Percentiles rank a stretch among this genome's conserved stretches.
These are phyloP conservation scores for Eupithecia pulchellata DNA, from an alignment of 2,888 invertebrate species.

Conservation along the genomic window DNA sequence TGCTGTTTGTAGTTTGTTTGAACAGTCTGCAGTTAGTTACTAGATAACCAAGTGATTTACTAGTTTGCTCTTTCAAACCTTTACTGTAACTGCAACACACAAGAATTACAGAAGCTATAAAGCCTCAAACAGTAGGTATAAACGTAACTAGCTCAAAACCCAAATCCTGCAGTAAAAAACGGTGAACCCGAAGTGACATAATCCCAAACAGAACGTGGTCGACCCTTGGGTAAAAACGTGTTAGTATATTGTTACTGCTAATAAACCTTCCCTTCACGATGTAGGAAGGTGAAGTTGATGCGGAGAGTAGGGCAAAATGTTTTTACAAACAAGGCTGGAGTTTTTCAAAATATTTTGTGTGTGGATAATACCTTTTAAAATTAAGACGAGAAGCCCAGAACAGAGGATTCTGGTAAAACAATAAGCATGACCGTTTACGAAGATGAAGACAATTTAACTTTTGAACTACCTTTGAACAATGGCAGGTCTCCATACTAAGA, in stretches of 20 bases:
- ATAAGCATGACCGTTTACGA: too few species aligned
- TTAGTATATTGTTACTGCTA: constrained; percentile 60
- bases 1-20: too few species aligned
- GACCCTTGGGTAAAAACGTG: constrained; percentile 52
- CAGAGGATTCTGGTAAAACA: too few species aligned
- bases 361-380: too few species aligned
- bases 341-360: not conserved
- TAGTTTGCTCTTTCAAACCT: not conserved
- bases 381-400: too few species aligned
- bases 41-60: not conserved
- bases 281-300: constrained; percentile 8
- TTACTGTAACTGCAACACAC: not conserved
- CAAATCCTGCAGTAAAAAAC: constrained; percentile 8
- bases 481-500: too few species aligned
- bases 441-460: too few species aligned
- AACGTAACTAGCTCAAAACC: not conserved
- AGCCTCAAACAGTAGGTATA: not conserved
- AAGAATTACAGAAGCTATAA: not conserved
- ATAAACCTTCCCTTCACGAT: constrained; percentile 45
- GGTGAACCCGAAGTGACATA: constrained; percentile 37
- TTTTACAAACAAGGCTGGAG: not conserved
- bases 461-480: too few species aligned
- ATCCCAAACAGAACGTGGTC: constrained; percentile 43
- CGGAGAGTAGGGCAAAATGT: constrained; percentile 12
- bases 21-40: too few species aligned